Conservation (phyloP, 1,140 invertebrate genomes). For the Pachyrhynchus sulphureomaculatus region DNA sequence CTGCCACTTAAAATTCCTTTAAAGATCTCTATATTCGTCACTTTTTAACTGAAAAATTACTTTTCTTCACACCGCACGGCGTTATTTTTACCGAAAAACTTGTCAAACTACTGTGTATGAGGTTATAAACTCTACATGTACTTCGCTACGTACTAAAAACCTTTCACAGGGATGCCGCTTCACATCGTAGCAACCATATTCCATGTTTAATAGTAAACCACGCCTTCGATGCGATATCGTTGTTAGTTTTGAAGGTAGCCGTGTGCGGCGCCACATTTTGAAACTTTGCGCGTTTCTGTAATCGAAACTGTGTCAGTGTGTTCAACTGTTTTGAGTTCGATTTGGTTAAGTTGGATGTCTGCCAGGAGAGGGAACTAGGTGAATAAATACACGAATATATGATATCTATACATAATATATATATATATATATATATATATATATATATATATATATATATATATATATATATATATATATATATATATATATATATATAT, state of each 20-base stretch:
- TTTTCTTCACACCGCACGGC: not conserved
- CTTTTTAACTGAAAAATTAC: not conserved
- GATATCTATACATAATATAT: too few relatives aligned
- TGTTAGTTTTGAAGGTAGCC: constrained; percentile 10
- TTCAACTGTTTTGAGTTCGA: not conserved
- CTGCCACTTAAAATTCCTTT: not conserved
- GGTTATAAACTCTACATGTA: constrained; percentile 2
- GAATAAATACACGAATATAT: too few relatives aligned
- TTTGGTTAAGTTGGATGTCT: too few relatives aligned
- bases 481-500: too few relatives aligned
- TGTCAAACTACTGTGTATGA: not conserved
- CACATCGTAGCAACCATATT: not conserved
- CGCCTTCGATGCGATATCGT: constrained; percentile 1
- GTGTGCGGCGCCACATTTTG: not conserved
- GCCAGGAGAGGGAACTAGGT: not conserved
- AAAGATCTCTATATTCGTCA: not conserved
- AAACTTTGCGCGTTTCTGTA: not conserved
- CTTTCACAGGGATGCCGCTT: too few relatives aligned
- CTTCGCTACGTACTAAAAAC: not conserved
- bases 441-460: too few relatives aligned
- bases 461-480: too few relatives aligned
- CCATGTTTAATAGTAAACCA: constrained; percentile 2
- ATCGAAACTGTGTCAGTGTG: not conserved
- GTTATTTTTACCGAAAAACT: not conserved
- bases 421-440: too few relatives aligned